Evolutionary conservation across 1,140 invertebrate genomes (phyloP), one percentile per base, ranked within the genome.

Genomic region (Phymastichus coffea): DNA sequence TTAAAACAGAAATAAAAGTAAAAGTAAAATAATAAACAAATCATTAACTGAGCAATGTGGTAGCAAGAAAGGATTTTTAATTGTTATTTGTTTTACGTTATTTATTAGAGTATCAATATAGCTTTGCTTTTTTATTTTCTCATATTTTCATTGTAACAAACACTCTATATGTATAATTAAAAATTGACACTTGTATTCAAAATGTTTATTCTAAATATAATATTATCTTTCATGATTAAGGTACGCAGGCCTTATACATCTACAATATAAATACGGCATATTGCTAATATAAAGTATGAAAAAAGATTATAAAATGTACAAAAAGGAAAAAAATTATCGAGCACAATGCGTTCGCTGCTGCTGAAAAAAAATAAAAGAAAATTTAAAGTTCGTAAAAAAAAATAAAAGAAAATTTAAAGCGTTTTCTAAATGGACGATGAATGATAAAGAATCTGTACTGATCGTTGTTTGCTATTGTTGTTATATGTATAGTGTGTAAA

Each of bases 221-320:
- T 22, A 30, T 46, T 33, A 14, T 33, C 15, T 47, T 22, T 38
- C 40, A 15, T 44, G 52, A 52, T 51, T 37, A 33, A 58, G 26
- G 17, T 26, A 51, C 56, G 26, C 46, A 57, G 56, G 38, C 47
- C 47, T 58, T 59, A 52, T 19, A 9, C n/a, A n/a, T 3, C 40
- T 59, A 59, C n/a, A 57, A 23, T 20, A 43, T 54, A 55, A 55
- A 41, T 48, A n/a, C n/a, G 17, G 38, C 38, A 46, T n/a, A 51
- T n/a, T 59, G 26, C 12, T n/a, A 48, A 41, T 57, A 57, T 57
- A 26, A 49, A 57, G n/a, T n/a, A n/a, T n/a, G n/a, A n/a, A n/a
- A n/a, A n/a, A n/a, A n/a, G n/a, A 57, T 49, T 57, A 57, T 37
- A 59, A 58, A 59, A 59, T 51, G 52, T 59, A 59, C 28, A 59